Conservation (phyloP, 2,888 invertebrate species). For the Vanessa cardui region DNA sequence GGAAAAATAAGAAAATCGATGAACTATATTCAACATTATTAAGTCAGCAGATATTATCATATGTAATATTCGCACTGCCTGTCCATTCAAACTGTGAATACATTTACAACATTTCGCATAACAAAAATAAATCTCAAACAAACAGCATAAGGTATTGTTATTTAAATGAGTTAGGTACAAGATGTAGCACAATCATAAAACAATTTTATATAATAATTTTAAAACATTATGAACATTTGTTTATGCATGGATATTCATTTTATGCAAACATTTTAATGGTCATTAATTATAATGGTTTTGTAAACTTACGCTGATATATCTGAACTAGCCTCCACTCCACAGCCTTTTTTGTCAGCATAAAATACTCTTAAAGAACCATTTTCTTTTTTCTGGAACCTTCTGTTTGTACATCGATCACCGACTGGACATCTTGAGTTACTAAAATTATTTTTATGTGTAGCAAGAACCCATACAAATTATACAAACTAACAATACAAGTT, state of each 20-base stretch:
- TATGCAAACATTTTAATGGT: not conserved
- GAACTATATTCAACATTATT: no score
- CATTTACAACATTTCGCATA: slow-evolving; percentile 2
- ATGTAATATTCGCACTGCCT: slow-evolving; percentile 12
- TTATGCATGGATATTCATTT: no score
- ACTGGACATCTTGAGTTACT: slow-evolving; percentile 96
- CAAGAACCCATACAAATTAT: no score
- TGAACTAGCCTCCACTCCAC: slow-evolving; percentile 91
- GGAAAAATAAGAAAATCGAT: no score
- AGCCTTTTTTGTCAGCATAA: slow-evolving; percentile 96
- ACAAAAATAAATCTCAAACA: not conserved
- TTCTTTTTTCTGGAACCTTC: slow-evolving; percentile 93
- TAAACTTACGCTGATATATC: slow-evolving; percentile 86
- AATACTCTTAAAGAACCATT: slow-evolving; percentile 94
- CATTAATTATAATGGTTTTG: not conserved
- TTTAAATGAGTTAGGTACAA: no score
- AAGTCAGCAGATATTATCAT: not conserved
- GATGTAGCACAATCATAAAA: no score
- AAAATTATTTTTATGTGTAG: slow-evolving; percentile 48
- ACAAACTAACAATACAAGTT: no score
- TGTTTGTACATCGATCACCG: slow-evolving; percentile 95
- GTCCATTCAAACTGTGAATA: not conserved
- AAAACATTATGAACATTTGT: no score
- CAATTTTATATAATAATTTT: not conserved
- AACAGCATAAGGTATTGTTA: not conserved